phyloP scores from a whole-genome alignment of 2,888 invertebrate genomes.

The Campopleginae sp. region DNA sequence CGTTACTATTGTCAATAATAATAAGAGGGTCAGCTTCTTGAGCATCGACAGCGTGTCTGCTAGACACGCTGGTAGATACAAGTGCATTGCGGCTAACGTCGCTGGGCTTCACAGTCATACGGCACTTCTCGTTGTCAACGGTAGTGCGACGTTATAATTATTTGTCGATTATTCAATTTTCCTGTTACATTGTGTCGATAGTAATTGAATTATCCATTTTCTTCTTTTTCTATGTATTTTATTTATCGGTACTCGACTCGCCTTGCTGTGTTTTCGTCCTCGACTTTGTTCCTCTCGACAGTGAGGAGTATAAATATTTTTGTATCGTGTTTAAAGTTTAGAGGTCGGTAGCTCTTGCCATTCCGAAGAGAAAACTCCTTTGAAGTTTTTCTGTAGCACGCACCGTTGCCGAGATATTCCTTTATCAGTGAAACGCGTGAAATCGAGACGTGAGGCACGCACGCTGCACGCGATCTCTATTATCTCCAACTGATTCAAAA shows the following conservation, averaged over 20 bases:
- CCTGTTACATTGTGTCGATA: conserved; percentile 36
- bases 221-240: conserved; percentile 8
- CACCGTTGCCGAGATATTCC: neutral
- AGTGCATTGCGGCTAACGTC: conserved; percentile 88
- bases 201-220: neutral
- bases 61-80: conserved; percentile 90
- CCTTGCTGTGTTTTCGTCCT: conserved; percentile 46
- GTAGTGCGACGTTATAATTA: conserved; percentile 83
- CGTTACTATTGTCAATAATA: conserved; percentile 88
- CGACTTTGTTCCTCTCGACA: conserved; percentile 18
- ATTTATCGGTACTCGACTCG: conserved; percentile 17
- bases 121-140: conserved; percentile 88
- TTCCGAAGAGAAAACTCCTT: neutral
- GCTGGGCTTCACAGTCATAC: conserved; percentile 88
- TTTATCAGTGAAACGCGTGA: neutral
- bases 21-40: conserved; percentile 88
- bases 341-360: neutral
- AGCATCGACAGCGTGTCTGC: conserved; percentile 88
- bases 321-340: neutral
- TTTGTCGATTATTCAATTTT: conserved; percentile 42
- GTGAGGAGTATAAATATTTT: neutral
- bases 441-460: neutral
- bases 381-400: neutral
- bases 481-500: neutral
- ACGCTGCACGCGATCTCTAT: neutral